Base-by-base conservation (phyloP, 2,888 invertebrate genomes). In the Leuctra nigra region DNA sequence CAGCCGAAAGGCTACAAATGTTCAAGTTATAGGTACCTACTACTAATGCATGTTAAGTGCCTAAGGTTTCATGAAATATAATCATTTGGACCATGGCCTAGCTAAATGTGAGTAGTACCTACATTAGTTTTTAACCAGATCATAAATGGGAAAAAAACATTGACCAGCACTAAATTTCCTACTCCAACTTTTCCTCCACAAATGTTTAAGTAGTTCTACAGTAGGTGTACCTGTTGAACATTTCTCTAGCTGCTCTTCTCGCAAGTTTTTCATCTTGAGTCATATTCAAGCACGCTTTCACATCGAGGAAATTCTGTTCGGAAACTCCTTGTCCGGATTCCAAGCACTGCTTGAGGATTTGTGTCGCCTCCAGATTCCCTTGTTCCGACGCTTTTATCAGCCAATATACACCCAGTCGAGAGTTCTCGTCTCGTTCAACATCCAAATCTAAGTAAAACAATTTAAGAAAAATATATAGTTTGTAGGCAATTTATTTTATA, bases 321-420 rank as follows among this genome's bases (percentile, higher is more conserved):
- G 81, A 84, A 4, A 89, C 85, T 4, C 70, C 70, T 66, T 79
- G 78, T 9, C 86, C 85, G 29, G 81, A 82, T 36, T 82, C 76
- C 11, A 90, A 77, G 66, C 87, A 87, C 71, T 85, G 82, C 70
- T 78, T 76, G 60, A 96, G 75, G 67, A 92, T 78, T 59, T 81
- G 81, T 33, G 91, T 87, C 0, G 94, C 94, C 69, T 92, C 91
- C 41, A 84, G 80, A 66, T 92, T 91, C 0, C 94, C 95, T 71
- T 94, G 92, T 66, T 91, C 89, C 0, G 94, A 92, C 1, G 95
- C 93, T 73, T 88, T 87, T n/a, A 92, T 84, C 48, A 95, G 73
- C 94, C 94, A 95, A 66, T 90, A 86, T 52, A 95, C 82, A 0
- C 92, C 94, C 62, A 88, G 79, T 63, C 84, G 81, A 60, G 86